Base-by-base conservation (phyloP, 1,140 invertebrate species). In the Euura lappo region DNA sequence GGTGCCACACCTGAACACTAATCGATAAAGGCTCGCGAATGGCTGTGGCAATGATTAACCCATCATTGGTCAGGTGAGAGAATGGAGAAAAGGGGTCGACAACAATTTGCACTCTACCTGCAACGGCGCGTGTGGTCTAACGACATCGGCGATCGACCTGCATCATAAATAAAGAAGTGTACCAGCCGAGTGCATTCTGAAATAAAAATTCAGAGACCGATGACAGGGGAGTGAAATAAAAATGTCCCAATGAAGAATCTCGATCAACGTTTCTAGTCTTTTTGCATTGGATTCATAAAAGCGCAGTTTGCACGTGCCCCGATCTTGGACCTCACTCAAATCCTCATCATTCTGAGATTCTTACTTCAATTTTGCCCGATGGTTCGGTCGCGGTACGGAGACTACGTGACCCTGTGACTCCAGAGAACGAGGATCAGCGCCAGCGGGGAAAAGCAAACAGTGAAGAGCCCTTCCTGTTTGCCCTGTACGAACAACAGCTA, bases 261-360 rank as follows among this genome's bases (percentile, higher is more conserved):
- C 51, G 51, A 60, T 28, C 28, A 28, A 28, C 28, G 28, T 28
- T 28, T 28, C 28, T 28, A 28, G 28, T 28, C 28, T 28, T 28
- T 28, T 28, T 28, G 28, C 28, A 28, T 28, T 28, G 28, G 28
- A 28, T 28, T 28, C 28, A 28, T 28, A 1, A 28, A 28, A 28
- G 28, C 28, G 28, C 28, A 28, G 28, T 28, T 28, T 28, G 28
- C 51, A n/a, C 51, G 6, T n/a, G 51, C 8, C 51, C n/a, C n/a
- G n/a, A n/a, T 60, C 51, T 60, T 60, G 8, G 13, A 60, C 10
- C 51, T 60, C 13, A 60, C 51, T 60, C 13, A n/a, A 60, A 60
- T 60, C 13, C 51, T 60, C 51, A 60, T 60, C 51, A 60, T 8
- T 42, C 66, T 68, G 66, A 42, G 66, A 68, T 68, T 68, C 66